These are phyloP conservation scores for Zoanthus sansibaricus DNA, from an alignment of 92 coral and sea anemone genomes.

Conservation along the genomic window DNA sequence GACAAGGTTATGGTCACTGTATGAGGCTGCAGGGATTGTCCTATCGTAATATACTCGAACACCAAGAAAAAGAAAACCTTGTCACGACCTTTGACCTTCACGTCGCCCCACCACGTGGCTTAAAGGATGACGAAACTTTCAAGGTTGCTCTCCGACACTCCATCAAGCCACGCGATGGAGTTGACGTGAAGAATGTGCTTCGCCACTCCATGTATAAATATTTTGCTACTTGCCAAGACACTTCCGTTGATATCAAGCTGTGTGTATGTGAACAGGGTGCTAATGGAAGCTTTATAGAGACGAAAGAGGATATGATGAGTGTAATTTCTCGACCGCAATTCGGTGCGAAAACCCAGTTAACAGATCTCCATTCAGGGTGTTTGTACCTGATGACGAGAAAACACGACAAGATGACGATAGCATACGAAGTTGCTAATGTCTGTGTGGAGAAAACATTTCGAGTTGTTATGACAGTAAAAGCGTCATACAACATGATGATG, in stretches of 20 bases:
- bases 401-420: conserved; percentile 41
- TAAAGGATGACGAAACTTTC: conserved; percentile 27
- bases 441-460: conserved; percentile 20
- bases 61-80: conserved; percentile 23
- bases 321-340: conserved; percentile 28
- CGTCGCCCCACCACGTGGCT: conserved; percentile 18
- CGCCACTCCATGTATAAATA: conserved; percentile 45
- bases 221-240: conserved; percentile 67
- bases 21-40: conserved; percentile 30
- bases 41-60: conserved; percentile 25
- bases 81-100: conserved; percentile 27
- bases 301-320: conserved; percentile 33
- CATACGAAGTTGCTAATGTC: conserved; percentile 27
- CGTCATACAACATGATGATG: conserved; percentile 27
- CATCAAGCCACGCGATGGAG: conserved; percentile 29
- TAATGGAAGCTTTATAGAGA: background rate
- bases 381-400: conserved; percentile 40
- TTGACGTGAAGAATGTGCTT: conserved; percentile 3
- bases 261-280: conserved; percentile 69
- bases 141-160: conserved; percentile 42
- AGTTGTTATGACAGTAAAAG: background rate
- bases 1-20: conserved; percentile 27
- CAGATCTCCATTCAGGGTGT: conserved; percentile 28
- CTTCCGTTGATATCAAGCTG: conserved; percentile 77
- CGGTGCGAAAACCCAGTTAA: conserved; percentile 23